Conservation (phyloP, 2,888 invertebrate genomes). For the Bimastos eiseni region DNA sequence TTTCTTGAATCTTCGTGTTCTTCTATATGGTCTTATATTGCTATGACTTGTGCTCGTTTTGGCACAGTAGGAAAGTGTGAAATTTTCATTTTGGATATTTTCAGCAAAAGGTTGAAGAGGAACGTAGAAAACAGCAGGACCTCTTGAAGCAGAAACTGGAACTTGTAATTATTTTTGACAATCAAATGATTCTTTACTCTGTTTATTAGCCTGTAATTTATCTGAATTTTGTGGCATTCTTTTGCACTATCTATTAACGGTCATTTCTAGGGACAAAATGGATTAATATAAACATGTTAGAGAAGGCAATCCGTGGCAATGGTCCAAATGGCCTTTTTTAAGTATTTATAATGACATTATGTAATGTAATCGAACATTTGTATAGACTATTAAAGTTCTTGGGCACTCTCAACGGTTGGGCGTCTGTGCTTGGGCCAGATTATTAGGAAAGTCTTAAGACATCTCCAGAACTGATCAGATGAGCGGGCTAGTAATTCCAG, state of each 20-base stretch:
- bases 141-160: conserved; percentile 25
- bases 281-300: background rate
- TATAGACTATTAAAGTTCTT: too few species aligned
- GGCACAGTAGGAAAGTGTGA: background rate
- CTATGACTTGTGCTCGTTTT: background rate
- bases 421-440: too few species aligned
- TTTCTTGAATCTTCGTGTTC: background rate
- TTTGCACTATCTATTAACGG: background rate
- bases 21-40: background rate
- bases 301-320: too few species aligned
- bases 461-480: too few species aligned
- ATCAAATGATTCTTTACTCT: background rate
- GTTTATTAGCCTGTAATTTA: background rate
- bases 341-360: too few species aligned
- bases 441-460: too few species aligned
- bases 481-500: too few species aligned
- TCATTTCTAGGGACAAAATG: background rate
- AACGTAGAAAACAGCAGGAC: conserved; percentile 36
- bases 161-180: conserved; percentile 8
- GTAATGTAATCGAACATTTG: too few species aligned
- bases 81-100: background rate
- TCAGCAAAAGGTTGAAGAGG: conserved; percentile 39
- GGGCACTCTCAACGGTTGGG: too few species aligned
- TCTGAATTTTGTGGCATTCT: background rate
- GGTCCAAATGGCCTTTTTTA: too few species aligned